Percentiles rank a stretch among this genome's conserved stretches.
Conservation (phyloP, 2,113 vertebrate genomes). For the Ameiurus melas region DNA sequence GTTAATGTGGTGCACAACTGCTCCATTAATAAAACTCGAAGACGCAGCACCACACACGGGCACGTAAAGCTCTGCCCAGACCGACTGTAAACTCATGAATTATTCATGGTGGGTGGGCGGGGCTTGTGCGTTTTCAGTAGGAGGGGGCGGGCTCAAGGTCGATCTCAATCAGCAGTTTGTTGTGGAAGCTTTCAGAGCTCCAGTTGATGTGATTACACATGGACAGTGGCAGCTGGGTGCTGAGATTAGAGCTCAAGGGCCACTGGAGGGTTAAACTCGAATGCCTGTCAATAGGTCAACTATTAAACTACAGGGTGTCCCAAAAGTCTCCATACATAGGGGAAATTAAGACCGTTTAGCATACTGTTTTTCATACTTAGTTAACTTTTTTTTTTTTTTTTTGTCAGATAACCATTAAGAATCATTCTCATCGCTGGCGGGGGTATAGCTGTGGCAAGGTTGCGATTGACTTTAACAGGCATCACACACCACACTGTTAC, state of each 20-base stretch:
- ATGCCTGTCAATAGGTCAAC: background rate
- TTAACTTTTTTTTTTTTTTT: no score
- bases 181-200: slow-evolving; percentile 51
- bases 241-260: background rate
- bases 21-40: slow-evolving; percentile 42
- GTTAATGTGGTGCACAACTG: background rate
- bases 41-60: slow-evolving; percentile 36
- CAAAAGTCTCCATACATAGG: no score
- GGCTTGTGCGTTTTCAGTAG: slow-evolving; percentile 60
- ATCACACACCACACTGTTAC: no score
- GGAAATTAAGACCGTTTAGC: no score
- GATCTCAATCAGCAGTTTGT: slow-evolving; percentile 63
- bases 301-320: background rate
- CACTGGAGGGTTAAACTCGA: background rate
- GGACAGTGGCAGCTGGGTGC: background rate
- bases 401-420: no score
- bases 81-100: slow-evolving; percentile 56
- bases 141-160: slow-evolving; percentile 59
- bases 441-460: no score
- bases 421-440: no score
- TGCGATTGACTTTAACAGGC: no score
- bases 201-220: slow-evolving; percentile 50
- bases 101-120: slow-evolving; percentile 66
- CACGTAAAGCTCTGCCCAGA: slow-evolving; percentile 23
- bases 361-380: no score